Evolutionary conservation across 2,113 vertebrate genomes (phyloP).

Genomic region (Neotragus moschatus): DNA sequence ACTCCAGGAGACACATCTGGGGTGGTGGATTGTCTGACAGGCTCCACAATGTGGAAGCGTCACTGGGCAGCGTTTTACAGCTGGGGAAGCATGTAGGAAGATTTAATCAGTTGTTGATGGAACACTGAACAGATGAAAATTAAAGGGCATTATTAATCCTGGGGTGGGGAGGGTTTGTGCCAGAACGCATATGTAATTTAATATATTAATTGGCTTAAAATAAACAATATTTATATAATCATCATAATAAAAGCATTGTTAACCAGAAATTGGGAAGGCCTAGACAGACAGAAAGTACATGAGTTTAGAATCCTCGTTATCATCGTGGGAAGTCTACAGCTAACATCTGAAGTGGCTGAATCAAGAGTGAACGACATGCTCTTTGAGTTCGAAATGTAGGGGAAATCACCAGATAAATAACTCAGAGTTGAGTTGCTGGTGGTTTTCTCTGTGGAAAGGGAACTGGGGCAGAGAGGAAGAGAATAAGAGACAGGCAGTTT

Average conservation of each 20-base stretch:
- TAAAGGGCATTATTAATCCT: neutral
- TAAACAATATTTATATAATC: neutral
- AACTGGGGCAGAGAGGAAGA: neutral
- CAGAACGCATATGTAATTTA: slow-evolving; percentile 5
- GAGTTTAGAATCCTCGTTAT: neutral
- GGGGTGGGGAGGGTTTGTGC: neutral
- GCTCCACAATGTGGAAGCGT: neutral
- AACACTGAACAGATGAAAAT: slow-evolving; percentile 22
- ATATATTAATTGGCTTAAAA: neutral
- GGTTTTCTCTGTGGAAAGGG: slow-evolving; percentile 13
- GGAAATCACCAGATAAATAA: neutral
- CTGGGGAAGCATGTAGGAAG: neutral
- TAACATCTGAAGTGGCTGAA: neutral
- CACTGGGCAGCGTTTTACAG: neutral
- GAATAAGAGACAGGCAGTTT: neutral
- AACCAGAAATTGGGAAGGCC: neutral
- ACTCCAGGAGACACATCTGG: neutral
- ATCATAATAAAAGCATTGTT: neutral
- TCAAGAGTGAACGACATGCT: neutral
- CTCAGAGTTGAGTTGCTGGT: neutral
- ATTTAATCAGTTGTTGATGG: neutral
- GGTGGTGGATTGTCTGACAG: neutral
- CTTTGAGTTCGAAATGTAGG: neutral
- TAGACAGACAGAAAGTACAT: neutral
- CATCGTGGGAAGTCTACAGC: neutral